Percentiles rank a stretch among this genome's conserved stretches.
Evolutionary conservation across 2,113 vertebrate genomes (phyloP).

Genomic region (Rhinopithecus roxellana): DNA sequence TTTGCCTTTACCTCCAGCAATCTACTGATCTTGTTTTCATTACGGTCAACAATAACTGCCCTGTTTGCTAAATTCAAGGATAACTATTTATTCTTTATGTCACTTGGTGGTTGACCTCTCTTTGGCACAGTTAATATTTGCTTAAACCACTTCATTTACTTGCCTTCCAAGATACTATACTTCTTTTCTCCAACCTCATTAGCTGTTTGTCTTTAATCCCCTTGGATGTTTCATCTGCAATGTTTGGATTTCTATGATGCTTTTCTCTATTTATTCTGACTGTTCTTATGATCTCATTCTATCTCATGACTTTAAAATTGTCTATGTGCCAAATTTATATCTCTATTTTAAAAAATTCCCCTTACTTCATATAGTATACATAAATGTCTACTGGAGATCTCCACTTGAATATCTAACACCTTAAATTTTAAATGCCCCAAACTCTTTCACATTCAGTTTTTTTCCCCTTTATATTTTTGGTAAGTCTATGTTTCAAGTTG

Average conservation of each 20-base stretch:
- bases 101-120: neutral
- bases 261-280: neutral
- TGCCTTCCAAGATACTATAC: neutral
- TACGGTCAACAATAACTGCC: rapidly evolving
- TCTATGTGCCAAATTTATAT: neutral
- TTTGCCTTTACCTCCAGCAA: neutral
- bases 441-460: neutral
- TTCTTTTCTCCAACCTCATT: neutral
- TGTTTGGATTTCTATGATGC: neutral
- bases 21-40: neutral
- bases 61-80: neutral
- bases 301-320: neutral
- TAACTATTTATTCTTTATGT: neutral
- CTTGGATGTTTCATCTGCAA: neutral
- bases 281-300: neutral
- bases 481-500: neutral
- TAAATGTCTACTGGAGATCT: neutral
- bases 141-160: neutral
- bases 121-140: neutral
- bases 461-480: neutral
- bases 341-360: neutral
- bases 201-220: neutral
- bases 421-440: neutral
- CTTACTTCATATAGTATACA: neutral
- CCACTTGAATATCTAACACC: neutral